These are phyloP conservation scores for Cistogaster globosa DNA, from an alignment of 2,888 invertebrate genomes.

Conservation along the genomic window DNA sequence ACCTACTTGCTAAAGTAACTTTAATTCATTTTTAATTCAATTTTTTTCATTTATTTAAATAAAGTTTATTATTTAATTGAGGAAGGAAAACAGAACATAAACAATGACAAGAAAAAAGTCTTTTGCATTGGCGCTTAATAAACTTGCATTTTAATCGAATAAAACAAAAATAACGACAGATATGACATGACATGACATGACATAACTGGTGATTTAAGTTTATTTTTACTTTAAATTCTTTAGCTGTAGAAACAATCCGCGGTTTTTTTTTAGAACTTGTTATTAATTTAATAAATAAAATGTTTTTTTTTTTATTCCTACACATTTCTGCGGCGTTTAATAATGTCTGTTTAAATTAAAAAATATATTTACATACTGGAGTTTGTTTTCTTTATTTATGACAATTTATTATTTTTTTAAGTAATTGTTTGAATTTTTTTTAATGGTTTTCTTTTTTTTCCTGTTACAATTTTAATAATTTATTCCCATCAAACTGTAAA, in stretches of 20 bases:
- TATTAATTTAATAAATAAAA: not conserved
- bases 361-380: conserved; percentile 3
- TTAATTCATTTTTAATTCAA: conserved; percentile 43
- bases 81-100: conserved; percentile 49
- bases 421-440: conserved; percentile 35
- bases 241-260: too few species aligned
- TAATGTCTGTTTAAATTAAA: conserved; percentile 24
- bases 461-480: conserved; percentile 71
- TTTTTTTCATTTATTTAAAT: conserved; percentile 33
- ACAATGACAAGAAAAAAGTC: not conserved
- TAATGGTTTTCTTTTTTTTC: conserved; percentile 62
- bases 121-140: conserved; percentile 8
- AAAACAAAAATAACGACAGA: not conserved
- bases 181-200: conserved; percentile 14
- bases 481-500: conserved; percentile 63
- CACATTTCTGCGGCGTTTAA: conserved; percentile 3
- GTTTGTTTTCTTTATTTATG: conserved; percentile 19
- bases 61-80: conserved; percentile 53
- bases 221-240: too few species aligned
- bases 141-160: conserved; percentile 12
- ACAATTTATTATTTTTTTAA: conserved; percentile 26
- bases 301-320: conserved; percentile 1
- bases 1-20: too few species aligned
- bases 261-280: too few species aligned
- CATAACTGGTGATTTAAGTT: not conserved